These are phyloP conservation scores for Hapalemur alaotrensis DNA, from an alignment of 2,797 vertebrate species.

Conservation along the genomic window DNA sequence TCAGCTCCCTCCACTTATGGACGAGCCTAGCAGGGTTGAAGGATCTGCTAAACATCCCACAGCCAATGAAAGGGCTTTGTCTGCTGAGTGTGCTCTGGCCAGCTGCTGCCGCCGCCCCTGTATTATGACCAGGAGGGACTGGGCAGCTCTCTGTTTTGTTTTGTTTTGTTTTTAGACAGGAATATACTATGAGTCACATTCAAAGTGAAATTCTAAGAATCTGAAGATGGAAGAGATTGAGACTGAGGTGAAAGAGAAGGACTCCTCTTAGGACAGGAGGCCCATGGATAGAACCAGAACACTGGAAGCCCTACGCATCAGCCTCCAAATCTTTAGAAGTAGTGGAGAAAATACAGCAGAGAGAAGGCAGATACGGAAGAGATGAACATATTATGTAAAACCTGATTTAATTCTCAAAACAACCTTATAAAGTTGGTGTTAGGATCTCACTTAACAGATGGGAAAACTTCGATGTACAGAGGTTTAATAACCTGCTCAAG, in stretches of 20 bases:
- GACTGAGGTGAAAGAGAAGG: background rate
- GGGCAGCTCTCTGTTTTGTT: background rate
- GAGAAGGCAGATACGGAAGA: background rate
- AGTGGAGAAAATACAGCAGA: background rate
- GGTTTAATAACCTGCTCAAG: background rate
- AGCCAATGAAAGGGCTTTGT: background rate
- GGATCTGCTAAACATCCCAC: background rate
- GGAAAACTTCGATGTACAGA: background rate
- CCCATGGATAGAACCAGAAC: background rate
- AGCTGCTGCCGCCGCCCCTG: background rate
- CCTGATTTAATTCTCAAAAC: background rate
- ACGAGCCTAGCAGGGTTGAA: background rate
- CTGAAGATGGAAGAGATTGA: background rate
- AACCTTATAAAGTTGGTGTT: background rate
- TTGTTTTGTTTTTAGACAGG: background rate
- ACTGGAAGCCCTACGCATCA: background rate
- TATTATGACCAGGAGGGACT: background rate
- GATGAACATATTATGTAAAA: background rate
- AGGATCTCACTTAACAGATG: background rate
- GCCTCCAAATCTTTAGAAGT: background rate
- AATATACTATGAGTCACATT: background rate
- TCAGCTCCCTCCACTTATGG: background rate
- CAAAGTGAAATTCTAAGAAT: slow-evolving; percentile 3
- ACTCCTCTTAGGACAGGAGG: background rate
- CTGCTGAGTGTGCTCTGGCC: background rate